Conservation (phyloP, 1,140 invertebrate genomes). For the Pygmarrhopalites habei region DNA sequence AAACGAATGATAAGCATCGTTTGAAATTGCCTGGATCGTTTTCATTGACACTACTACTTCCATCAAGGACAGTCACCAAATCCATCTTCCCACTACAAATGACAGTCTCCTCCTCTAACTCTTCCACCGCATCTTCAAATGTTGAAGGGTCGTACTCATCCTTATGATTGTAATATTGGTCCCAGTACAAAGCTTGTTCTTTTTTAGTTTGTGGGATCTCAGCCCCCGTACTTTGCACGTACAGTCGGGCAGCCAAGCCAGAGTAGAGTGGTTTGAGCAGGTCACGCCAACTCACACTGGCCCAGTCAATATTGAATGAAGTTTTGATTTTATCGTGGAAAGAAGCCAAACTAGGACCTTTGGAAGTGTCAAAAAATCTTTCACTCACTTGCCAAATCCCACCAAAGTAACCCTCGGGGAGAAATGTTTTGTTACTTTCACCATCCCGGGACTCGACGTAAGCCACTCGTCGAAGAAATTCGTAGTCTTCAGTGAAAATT, state of each 20-base stretch:
- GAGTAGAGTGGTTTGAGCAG: slow-evolving; percentile 4
- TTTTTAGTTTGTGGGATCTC: not conserved
- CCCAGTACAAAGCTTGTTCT: not conserved
- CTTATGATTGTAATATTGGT: not conserved
- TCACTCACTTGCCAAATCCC: slow-evolving; percentile 20
- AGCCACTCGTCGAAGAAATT: slow-evolving; percentile 11
- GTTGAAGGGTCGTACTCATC: not conserved
- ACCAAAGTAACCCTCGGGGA: not conserved
- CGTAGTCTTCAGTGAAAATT: slow-evolving; percentile 40
- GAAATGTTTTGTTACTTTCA: not conserved
- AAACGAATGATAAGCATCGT: not conserved
- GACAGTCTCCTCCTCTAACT: not conserved
- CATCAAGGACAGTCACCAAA: not conserved
- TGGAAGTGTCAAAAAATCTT: not conserved
- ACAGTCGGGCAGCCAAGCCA: not conserved
- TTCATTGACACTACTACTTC: not conserved
- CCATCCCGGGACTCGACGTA: slow-evolving; percentile 17
- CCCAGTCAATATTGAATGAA: not conserved
- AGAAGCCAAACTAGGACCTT: not conserved
- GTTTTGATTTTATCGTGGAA: not conserved
- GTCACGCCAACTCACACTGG: not conserved
- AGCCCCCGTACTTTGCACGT: not conserved
- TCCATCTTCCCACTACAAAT: slow-evolving; percentile 6
- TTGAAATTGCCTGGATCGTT: slow-evolving; percentile 6
- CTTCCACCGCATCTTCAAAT: not conserved